Conservation (phyloP, 1,140 invertebrate genomes). For the Bursaphelenchus mucronatus region DNA sequence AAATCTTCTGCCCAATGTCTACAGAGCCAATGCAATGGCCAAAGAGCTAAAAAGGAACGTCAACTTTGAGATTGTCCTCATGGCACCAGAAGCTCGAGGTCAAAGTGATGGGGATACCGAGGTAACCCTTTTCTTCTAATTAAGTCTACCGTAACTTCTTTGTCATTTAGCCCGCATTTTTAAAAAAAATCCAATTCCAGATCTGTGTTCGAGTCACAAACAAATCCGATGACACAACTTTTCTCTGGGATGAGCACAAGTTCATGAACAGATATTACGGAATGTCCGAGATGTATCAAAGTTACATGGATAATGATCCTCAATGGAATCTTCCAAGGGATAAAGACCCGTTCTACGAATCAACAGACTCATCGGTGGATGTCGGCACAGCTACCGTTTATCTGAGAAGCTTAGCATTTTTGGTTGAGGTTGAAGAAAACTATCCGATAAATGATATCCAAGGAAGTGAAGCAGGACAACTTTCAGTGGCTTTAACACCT, state of each 20-base stretch:
- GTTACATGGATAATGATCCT: constrained; percentile 66
- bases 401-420: constrained; percentile 66
- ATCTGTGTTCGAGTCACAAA: constrained; percentile 67
- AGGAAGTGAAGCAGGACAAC: constrained; percentile 65
- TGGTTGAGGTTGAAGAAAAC: constrained; percentile 66
- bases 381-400: constrained; percentile 68
- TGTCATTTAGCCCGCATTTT: background rate
- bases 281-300: constrained; percentile 70
- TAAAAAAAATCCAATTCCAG: constrained; percentile 53
- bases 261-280: constrained; percentile 67
- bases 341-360: constrained; percentile 68
- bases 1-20: constrained; percentile 66
- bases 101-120: constrained; percentile 63
- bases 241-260: constrained; percentile 66
- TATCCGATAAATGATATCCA: constrained; percentile 66
- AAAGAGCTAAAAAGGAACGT: constrained; percentile 67
- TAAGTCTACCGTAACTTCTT: background rate
- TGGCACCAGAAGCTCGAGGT: constrained; percentile 67
- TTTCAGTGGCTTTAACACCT: constrained; percentile 64
- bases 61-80: constrained; percentile 67
- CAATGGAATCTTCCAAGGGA: constrained; percentile 66
- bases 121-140: constrained; percentile 52
- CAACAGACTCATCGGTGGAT: constrained; percentile 65
- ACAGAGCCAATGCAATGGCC: constrained; percentile 68
- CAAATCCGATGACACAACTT: constrained; percentile 66